Percentiles rank a stretch among this genome's conserved stretches.
phyloP scores from a whole-genome alignment of 2,113 vertebrate species.

The Nyctereutes procyonoides region DNA sequence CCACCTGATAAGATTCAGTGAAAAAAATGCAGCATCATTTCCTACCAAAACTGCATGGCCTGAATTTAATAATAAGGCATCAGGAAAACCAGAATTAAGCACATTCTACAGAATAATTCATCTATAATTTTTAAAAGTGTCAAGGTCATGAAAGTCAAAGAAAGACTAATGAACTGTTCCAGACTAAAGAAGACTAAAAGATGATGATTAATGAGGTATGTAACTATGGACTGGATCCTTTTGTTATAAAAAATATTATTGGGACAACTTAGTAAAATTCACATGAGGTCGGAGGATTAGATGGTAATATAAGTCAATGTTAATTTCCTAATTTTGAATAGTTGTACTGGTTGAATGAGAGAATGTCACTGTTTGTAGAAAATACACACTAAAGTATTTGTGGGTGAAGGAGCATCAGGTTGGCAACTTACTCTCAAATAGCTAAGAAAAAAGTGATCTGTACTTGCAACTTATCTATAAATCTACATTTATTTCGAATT shows the following conservation, averaged over 20 bases:
- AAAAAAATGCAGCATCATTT: background rate
- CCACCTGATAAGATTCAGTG: background rate
- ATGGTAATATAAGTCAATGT: background rate
- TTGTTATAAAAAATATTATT: background rate
- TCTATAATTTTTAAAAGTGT: background rate
- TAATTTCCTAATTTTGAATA: constrained; percentile 20
- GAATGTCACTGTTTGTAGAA: background rate
- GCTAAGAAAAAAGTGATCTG: background rate
- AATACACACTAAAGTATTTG: background rate
- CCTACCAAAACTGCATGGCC: background rate
- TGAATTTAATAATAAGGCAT: constrained; percentile 25
- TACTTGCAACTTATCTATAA: background rate
- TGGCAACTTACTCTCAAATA: background rate
- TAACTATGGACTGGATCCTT: background rate
- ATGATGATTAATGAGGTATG: background rate
- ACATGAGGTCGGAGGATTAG: background rate
- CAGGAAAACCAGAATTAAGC: background rate
- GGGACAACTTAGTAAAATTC: background rate
- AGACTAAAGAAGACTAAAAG: background rate
- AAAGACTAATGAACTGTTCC: background rate
- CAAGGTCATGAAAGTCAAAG: constrained; percentile 13
- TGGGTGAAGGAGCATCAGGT: background rate
- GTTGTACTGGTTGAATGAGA: background rate
- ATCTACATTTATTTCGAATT: background rate
- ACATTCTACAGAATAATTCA: constrained; percentile 36